Conservation (phyloP, 2,113 vertebrate species). For the Bombycilla garrulus region DNA sequence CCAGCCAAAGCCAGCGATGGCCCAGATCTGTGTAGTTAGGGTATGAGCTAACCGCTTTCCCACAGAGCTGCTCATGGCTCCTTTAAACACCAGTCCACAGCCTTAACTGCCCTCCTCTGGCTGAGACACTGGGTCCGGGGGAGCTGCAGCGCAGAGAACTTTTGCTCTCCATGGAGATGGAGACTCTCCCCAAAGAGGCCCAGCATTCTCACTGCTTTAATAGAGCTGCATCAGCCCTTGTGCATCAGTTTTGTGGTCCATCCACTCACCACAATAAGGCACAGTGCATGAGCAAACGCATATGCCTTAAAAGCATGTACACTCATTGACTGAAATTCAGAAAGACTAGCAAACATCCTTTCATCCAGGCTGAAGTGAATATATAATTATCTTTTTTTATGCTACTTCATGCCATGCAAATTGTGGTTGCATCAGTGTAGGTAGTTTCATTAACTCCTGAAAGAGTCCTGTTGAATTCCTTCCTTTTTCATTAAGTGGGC, state of each 20-base stretch:
- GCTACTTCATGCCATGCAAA: not conserved
- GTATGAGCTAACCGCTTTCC: not conserved
- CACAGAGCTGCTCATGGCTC: not conserved
- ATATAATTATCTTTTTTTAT: constrained; percentile 42
- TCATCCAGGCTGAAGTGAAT: constrained; percentile 4
- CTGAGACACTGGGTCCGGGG: not conserved
- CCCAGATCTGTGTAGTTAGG: not conserved
- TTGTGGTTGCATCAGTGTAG: not conserved
- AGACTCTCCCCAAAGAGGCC: not conserved
- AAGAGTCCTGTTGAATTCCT: constrained; percentile 6
- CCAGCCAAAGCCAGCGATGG: not conserved
- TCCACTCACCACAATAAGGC: not conserved
- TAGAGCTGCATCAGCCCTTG: not conserved
- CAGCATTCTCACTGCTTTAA: not conserved
- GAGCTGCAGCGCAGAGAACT: not conserved
- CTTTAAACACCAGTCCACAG: not conserved
- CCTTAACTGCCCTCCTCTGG: not conserved
- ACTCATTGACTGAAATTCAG: constrained; percentile 7
- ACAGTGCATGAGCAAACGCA: not conserved
- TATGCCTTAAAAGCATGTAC: not conserved
- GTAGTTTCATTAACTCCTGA: constrained; percentile 54
- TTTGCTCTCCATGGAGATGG: not conserved
- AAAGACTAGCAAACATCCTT: not conserved
- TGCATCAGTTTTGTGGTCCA: not conserved
- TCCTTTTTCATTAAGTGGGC: constrained; percentile 23